Base-by-base conservation (phyloP, 2,113 vertebrate species). In the Nothobranchius kuhntae region DNA sequence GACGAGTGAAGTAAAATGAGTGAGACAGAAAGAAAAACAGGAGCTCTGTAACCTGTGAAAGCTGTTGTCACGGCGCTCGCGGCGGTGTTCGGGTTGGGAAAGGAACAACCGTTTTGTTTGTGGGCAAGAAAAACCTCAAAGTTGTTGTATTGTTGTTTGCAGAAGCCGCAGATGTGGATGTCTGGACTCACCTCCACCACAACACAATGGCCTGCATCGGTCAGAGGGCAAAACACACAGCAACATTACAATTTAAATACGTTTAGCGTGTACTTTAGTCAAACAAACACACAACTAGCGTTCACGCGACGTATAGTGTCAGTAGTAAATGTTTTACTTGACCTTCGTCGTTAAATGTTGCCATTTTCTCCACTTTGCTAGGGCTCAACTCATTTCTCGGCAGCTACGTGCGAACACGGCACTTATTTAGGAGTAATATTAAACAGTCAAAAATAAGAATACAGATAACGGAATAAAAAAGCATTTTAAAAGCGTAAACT, bases 101-200 rank as follows among this genome's bases (percentile, higher is more conserved):
- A 81, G 26, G 95, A 95, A 77, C 97, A 98, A 60, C 94, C 95
- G 9, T 93, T 96, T 69, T 96, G 95, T 88, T 99, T 99, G 83
- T 99, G 98, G 21, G 93, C 93, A 1, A 96, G 93, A 45, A 99
- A 99, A 6, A 94, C 86, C 13, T 98, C 95, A 61, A 96, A 89
- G 74, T 97, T 96, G 85, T 95, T 96, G 78, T 95, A 99, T 87
- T 99, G 96, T 80, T 98, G 95, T 82, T 97, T 98, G 88, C 98
- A 99, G 84, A 97, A 91, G 71, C 98, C 98, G 0, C 98, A 99
- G 75, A 99, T 99, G 80, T 99, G 98, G 71, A 98, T 96, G 70
- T 99, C 98, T 0, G 97, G 96, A 0, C 95, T 95, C 74, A 97
- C 92, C 75, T 98, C 96, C 53, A 97, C 92, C 87, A 96, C 83